Conservation (phyloP, 1,140 invertebrate species). For the Brachionus plicatilis region DNA sequence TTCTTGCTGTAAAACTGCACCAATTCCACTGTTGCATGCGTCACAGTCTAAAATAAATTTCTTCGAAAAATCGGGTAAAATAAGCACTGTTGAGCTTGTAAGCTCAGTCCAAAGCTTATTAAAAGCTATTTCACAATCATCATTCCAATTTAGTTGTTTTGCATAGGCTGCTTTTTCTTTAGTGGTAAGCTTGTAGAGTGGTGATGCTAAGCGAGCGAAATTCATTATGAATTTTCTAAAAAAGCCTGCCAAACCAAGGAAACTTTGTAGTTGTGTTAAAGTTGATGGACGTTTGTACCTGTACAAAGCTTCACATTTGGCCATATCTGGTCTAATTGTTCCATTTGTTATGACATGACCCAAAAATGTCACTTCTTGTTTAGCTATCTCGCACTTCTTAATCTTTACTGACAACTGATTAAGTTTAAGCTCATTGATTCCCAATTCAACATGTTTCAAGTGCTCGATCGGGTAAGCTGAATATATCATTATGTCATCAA, state of each 20-base stretch:
- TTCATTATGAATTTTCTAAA: slow-evolving; percentile 42
- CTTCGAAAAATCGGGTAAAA: background rate
- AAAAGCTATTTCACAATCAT: slow-evolving; percentile 41
- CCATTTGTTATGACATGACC: slow-evolving; percentile 41
- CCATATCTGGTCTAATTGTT: slow-evolving; percentile 41
- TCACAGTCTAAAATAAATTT: slow-evolving; percentile 43
- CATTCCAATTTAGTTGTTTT: slow-evolving; percentile 17
- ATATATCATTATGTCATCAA: slow-evolving; percentile 27
- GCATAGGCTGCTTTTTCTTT: slow-evolving; percentile 30
- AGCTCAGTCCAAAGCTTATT: slow-evolving; percentile 34
- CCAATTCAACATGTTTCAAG: background rate
- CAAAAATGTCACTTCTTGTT: slow-evolving; percentile 24
- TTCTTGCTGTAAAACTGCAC: slow-evolving; percentile 41
- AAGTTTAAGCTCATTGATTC: background rate
- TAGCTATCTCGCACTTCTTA: slow-evolving; percentile 4
- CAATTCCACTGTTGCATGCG: slow-evolving; percentile 41
- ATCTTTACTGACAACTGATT: background rate
- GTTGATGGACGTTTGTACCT: slow-evolving; percentile 40
- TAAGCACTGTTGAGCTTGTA: no score
- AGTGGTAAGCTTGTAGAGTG: slow-evolving; percentile 42
- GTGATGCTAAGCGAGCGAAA: slow-evolving; percentile 39
- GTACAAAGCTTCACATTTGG: slow-evolving; percentile 28
- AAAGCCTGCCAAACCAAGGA: slow-evolving; percentile 41
- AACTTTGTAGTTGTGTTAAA: slow-evolving; percentile 40
- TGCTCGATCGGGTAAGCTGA: background rate